These are phyloP conservation scores for Gallinago undulata DNA, from an alignment of 2,113 vertebrate genomes.

Conservation along the genomic window DNA sequence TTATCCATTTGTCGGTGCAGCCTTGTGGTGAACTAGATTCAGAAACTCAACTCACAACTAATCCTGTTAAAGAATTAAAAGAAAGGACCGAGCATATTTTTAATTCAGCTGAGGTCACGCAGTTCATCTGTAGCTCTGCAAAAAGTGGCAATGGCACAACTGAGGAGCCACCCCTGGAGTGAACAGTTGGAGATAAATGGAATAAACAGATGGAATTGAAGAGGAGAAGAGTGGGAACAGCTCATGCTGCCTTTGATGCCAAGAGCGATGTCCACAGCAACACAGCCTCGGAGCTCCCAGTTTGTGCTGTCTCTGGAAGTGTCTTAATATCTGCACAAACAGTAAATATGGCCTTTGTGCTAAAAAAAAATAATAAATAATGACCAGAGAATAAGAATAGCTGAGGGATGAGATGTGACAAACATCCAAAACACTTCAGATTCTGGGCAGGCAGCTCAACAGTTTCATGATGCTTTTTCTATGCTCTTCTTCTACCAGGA, in stretches of 20 bases:
- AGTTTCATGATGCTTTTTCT: neutral
- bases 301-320: conserved; percentile 8
- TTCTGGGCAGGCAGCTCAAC: neutral
- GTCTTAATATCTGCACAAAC: neutral
- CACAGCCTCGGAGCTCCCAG: neutral
- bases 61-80: neutral
- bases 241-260: conserved; percentile 20
- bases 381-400: conserved; percentile 11
- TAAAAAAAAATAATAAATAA: neutral
- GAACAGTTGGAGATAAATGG: conserved; percentile 58
- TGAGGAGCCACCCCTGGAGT: conserved; percentile 41
- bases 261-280: conserved; percentile 2
- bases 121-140: conserved; percentile 4
- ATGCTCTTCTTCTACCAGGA: neutral
- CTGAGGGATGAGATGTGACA: neutral
- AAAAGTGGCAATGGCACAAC: conserved; percentile 12
- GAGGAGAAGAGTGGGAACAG: conserved; percentile 3
- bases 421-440: neutral
- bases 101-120: conserved; percentile 20
- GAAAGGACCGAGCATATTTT: neutral
- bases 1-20: neutral
- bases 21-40: neutral
- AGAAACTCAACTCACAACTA: neutral
- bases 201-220: conserved; percentile 62
- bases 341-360: neutral